phyloP scores from a whole-genome alignment of 1,140 invertebrate genomes.

The Penaeus japonicus region DNA sequence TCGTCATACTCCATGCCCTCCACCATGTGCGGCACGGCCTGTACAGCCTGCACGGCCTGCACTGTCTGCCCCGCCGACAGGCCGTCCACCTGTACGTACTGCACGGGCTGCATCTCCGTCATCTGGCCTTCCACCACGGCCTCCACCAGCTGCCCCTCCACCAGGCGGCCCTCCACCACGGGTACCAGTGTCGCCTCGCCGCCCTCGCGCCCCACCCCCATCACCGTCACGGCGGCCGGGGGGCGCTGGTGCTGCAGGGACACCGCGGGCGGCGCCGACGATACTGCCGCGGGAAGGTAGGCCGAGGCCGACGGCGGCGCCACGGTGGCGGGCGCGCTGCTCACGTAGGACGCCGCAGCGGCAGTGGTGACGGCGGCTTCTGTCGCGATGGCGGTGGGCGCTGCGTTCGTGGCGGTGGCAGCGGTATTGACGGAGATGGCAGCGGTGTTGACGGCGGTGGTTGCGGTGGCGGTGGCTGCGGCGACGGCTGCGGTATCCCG shows the following conservation, averaged over 20 bases:
- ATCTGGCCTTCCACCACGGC: constrained; percentile 40
- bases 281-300: constrained; percentile 11
- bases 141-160: constrained; percentile 38
- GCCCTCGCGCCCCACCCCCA: constrained; percentile 4
- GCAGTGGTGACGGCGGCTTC: neutral
- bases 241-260: neutral
- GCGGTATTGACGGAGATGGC: neutral
- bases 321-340: neutral
- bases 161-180: constrained; percentile 32
- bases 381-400: neutral
- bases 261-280: neutral
- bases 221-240: constrained; percentile 23
- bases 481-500: neutral
- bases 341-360: neutral
- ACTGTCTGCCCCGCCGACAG: neutral
- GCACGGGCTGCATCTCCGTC: constrained; percentile 43
- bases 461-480: neutral
- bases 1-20: constrained; percentile 25
- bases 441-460: neutral
- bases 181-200: constrained; percentile 4
- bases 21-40: constrained; percentile 7
- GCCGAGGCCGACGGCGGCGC: neutral
- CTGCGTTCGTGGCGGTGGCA: neutral
- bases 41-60: constrained; percentile 5
- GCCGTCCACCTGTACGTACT: constrained; percentile 47